Evolutionary conservation across 2,888 invertebrate genomes (phyloP).

Genomic region (Phasia obesa): DNA sequence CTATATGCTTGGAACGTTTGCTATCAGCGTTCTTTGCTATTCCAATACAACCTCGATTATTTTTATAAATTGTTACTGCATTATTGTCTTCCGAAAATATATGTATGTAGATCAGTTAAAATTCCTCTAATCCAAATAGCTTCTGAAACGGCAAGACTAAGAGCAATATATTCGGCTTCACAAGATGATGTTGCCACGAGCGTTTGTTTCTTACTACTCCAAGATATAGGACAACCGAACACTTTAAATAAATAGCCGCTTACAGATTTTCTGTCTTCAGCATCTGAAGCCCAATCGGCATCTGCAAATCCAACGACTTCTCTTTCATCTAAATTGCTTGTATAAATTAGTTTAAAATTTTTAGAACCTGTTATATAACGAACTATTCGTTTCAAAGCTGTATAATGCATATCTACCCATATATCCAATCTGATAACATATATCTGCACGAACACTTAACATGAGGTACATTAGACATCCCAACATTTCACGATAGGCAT

Average conservation of each 20-base stretch:
- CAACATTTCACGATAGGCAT: constrained; percentile 12
- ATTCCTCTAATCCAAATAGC: constrained; percentile 19
- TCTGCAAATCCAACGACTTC: background rate
- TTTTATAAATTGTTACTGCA: constrained; percentile 14
- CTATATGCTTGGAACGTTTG: too few relatives aligned
- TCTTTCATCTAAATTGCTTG: background rate
- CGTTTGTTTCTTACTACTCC: too few relatives aligned
- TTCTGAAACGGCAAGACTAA: constrained; percentile 8
- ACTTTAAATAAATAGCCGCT: background rate
- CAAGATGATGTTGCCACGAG: constrained; percentile 4
- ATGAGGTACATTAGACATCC: constrained; percentile 18
- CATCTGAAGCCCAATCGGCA: constrained; percentile 4
- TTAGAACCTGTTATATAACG: background rate
- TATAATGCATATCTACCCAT: background rate
- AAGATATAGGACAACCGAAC: constrained; percentile 14
- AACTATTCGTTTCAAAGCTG: too few relatives aligned
- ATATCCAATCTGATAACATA: constrained; percentile 2
- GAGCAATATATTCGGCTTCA: constrained; percentile 32
- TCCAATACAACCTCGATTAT: constrained; percentile 8
- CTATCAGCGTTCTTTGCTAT: constrained; percentile 8
- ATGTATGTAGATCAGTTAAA: constrained; percentile 12
- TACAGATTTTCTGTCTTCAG: constrained; percentile 9
- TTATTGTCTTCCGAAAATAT: constrained; percentile 11
- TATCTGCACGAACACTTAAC: too few relatives aligned
- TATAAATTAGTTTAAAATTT: constrained; percentile 1